phyloP scores from a whole-genome alignment of 2,888 invertebrate species.

The Heliothis peltigera region DNA sequence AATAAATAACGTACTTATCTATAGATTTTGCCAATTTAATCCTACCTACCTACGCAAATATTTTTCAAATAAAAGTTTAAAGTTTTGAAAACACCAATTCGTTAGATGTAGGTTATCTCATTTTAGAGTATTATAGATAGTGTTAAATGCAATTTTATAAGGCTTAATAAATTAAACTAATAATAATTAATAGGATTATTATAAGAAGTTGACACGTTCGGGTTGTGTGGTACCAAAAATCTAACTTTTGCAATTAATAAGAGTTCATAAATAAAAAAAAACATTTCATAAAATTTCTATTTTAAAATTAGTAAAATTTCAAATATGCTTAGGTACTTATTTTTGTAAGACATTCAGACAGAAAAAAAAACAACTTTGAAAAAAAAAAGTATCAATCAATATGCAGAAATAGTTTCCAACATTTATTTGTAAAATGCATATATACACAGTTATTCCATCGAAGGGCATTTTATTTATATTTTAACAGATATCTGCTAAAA shows the following conservation, averaged over 20 bases:
- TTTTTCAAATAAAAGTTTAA: conserved; percentile 24
- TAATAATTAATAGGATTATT: conserved; percentile 33
- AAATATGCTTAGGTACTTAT: conserved; percentile 24
- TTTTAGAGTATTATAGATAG: conserved; percentile 46
- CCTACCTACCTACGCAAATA: conserved; percentile 27
- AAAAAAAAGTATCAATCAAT: conserved; percentile 6
- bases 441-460: neutral
- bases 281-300: conserved; percentile 21
- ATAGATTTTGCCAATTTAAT: conserved; percentile 38
- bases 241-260: conserved; percentile 34
- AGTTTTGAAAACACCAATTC: conserved; percentile 50
- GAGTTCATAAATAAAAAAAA: conserved; percentile 19
- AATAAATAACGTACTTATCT: conserved; percentile 17
- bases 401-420: neutral
- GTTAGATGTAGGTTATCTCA: conserved; percentile 35
- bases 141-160: conserved; percentile 54
- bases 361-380: no score
- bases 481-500: neutral
- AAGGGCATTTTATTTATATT: conserved; percentile 1
- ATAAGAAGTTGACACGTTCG: conserved; percentile 39
- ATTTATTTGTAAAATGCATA: neutral
- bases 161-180: conserved; percentile 51
- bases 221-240: conserved; percentile 61
- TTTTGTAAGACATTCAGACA: conserved; percentile 28
- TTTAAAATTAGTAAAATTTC: conserved; percentile 17